Evolutionary conservation across 30 jellyfish, hydroid and myxozoan genomes (phyloP).

Genomic region (Aurelia aurita complex sp. Pacific): DNA sequence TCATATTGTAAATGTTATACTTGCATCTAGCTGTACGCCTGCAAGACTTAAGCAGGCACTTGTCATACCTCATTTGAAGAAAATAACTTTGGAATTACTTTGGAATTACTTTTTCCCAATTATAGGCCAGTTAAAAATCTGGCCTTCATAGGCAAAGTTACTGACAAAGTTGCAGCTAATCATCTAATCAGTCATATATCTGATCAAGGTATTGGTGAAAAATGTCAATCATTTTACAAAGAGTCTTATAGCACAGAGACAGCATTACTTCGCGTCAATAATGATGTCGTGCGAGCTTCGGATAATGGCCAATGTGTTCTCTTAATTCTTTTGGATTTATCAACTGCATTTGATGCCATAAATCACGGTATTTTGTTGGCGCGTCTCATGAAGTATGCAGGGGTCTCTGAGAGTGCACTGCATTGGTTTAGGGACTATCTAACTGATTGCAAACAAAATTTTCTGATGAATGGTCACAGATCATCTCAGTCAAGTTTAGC

Average conservation of each 20-base stretch:
- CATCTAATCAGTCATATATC: too few species aligned
- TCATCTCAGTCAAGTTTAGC: background rate
- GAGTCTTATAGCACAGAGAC: background rate
- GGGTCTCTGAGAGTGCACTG: background rate
- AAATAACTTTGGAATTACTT: background rate
- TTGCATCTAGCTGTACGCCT: background rate
- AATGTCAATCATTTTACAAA: too few species aligned
- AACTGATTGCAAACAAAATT: background rate
- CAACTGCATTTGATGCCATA: too few species aligned
- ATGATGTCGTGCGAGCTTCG: background rate
- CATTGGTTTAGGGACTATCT: background rate
- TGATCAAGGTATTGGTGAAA: too few species aligned
- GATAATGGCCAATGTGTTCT: background rate
- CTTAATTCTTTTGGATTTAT: too few species aligned
- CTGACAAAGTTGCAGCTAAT: too few species aligned
- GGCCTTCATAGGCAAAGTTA: too few species aligned
- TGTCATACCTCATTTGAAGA: conserved; percentile 7
- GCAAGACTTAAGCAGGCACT: background rate
- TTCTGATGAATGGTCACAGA: background rate
- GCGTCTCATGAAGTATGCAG: conserved; percentile 1
- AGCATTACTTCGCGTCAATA: conserved; percentile 4
- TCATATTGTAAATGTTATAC: too few species aligned
- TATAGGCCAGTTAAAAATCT: too few species aligned
- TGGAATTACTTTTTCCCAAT: too few species aligned
- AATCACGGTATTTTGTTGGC: background rate